Conservation (phyloP, 2,113 vertebrate genomes). For the Urocynchramus pylzowi region DNA sequence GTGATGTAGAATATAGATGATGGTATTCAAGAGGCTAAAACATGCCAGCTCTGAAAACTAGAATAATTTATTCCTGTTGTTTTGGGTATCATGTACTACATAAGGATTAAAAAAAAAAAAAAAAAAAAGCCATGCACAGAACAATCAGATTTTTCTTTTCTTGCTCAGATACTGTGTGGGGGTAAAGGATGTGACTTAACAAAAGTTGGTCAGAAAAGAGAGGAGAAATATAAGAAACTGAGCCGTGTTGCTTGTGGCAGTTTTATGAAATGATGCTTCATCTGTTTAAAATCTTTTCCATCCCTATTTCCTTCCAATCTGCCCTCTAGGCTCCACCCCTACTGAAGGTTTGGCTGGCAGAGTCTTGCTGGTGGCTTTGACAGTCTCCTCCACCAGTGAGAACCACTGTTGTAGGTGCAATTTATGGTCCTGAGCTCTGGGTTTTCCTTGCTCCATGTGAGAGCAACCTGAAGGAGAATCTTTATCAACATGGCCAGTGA, state of each 20-base stretch:
- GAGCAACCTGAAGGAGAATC: neutral
- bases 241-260: neutral
- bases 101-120: neutral
- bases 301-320: neutral
- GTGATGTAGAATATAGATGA: neutral
- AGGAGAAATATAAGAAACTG: neutral
- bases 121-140: neutral
- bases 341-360: neutral
- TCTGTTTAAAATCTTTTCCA: neutral
- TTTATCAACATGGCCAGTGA: neutral
- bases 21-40: neutral
- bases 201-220: neutral
- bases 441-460: neutral
- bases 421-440: neutral
- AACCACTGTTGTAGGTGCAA: neutral
- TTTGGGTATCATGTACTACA: neutral
- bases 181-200: neutral
- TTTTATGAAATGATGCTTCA: neutral
- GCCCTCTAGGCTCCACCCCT: neutral
- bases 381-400: neutral
- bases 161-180: neutral
- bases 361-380: neutral
- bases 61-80: slow-evolving; percentile 19
- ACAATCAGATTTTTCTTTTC: neutral
- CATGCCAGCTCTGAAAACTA: neutral